Evolutionary conservation across 2,113 vertebrate genomes (phyloP).

Genomic region (Antigone vipio): DNA sequence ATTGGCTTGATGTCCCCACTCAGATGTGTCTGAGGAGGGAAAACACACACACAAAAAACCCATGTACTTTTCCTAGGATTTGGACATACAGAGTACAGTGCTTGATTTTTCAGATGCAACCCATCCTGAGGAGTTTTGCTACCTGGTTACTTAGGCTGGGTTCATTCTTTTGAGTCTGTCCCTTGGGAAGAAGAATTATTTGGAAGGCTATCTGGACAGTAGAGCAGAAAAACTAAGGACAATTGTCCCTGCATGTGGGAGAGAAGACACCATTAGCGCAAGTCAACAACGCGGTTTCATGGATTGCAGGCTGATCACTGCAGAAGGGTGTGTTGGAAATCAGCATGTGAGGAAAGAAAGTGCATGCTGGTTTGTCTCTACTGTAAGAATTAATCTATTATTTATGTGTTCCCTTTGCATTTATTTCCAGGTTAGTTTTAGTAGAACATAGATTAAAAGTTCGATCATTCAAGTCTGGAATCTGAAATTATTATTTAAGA

Average conservation of each 20-base stretch:
- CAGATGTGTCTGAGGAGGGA: conserved; percentile 65
- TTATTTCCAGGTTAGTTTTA: neutral
- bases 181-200: conserved; percentile 2
- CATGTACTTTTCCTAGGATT: conserved; percentile 46
- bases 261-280: neutral
- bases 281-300: neutral
- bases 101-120: conserved; percentile 1
- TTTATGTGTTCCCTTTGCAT: neutral
- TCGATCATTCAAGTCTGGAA: neutral
- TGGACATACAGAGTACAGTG: conserved; percentile 8
- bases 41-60: conserved; percentile 51
- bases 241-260: neutral
- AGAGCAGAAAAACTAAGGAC: neutral
- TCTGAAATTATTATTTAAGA: neutral
- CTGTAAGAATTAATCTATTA: neutral
- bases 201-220: neutral
- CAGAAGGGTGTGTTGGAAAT: neutral
- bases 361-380: neutral
- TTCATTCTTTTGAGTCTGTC: neutral
- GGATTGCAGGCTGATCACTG: neutral
- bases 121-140: neutral
- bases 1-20: conserved; percentile 49
- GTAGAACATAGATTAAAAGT: neutral
- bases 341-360: neutral
- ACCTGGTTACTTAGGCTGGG: neutral